Base-by-base conservation (phyloP, 2,888 invertebrate species). In the Lasioglossum oenotherae region DNA sequence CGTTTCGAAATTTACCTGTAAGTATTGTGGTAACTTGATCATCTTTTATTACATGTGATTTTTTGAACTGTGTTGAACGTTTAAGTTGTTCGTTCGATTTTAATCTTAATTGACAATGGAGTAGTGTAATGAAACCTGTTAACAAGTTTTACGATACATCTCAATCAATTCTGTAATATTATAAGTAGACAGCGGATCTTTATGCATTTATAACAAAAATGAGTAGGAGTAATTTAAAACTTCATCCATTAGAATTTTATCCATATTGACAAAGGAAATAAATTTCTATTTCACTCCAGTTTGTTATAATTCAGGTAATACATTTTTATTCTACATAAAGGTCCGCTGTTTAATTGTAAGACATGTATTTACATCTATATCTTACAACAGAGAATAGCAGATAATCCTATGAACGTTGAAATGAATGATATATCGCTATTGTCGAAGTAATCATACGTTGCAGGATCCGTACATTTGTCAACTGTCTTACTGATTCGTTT, bases 51-150 rank as follows among this genome's bases (percentile, higher is more conserved):
- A 41, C 2, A 12, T 41, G 71, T 41, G 41, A n/a, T 41, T 71
- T n/a, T 5, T 2, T 12, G 0, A 41, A 41, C 12, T 41, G n/a
- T n/a, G 41, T 12, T 41, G 38, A 12, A 41, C 14, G 16, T 27
- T 71, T n/a, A 41, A 12, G 14, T 41, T n/a, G 38, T 5, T 41
- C n/a, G 0, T n/a, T 71, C 12, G 38, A 71, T 71, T 71, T 71
- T 10, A 41, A 41, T 71, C n/a, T 41, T 41, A 41, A 41, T 41
- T 41, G n/a, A 41, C 0, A 41, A 71, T 71, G n/a, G 2, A 71
- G 41, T 41, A 71, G 41, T 14, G n/a, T 27, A 23, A n/a, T 71
- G 38, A 38, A 71, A 71, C 71, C 71, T 71, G 71, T 71, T 71
- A 71, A 71, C 4, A 71, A 71, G 14, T 41, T 23, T 12, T 71